phyloP scores from a whole-genome alignment of 2,113 vertebrate species.

The Chaetops frenatus region DNA sequence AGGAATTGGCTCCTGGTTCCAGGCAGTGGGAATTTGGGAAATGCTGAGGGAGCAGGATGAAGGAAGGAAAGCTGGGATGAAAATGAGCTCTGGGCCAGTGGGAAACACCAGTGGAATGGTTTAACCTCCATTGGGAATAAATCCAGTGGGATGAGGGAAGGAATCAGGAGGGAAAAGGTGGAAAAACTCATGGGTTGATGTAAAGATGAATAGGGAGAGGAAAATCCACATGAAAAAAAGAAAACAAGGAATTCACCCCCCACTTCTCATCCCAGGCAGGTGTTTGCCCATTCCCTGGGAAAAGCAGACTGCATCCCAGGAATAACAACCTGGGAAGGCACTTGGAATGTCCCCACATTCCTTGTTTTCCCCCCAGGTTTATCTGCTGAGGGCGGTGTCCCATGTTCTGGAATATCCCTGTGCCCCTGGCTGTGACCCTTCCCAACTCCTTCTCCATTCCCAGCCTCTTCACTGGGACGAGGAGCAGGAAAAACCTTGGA shows the following conservation, averaged over 20 bases:
- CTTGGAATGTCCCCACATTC: neutral
- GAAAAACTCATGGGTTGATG: neutral
- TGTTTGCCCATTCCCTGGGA: neutral
- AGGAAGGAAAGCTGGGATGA: neutral
- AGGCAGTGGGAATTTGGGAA: neutral
- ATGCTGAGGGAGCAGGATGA: neutral
- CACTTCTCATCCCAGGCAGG: neutral
- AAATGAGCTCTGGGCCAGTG: rapidly evolving
- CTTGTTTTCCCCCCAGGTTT: neutral
- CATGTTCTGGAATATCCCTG: neutral
- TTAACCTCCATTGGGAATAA: neutral
- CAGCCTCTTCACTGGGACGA: neutral
- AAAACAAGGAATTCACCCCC: neutral
- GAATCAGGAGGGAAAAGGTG: neutral
- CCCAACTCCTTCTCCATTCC: neutral
- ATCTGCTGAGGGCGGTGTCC: neutral
- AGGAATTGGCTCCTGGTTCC: neutral
- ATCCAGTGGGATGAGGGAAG: neutral
- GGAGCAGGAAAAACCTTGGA: neutral
- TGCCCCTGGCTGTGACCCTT: rapidly evolving
- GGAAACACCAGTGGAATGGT: neutral
- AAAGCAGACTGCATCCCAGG: neutral
- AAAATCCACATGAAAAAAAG: neutral
- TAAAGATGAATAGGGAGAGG: neutral
- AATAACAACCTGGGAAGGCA: neutral